Base-by-base conservation (phyloP, 64 coral and sea anemone genomes). In the Porites lutea region DNA sequence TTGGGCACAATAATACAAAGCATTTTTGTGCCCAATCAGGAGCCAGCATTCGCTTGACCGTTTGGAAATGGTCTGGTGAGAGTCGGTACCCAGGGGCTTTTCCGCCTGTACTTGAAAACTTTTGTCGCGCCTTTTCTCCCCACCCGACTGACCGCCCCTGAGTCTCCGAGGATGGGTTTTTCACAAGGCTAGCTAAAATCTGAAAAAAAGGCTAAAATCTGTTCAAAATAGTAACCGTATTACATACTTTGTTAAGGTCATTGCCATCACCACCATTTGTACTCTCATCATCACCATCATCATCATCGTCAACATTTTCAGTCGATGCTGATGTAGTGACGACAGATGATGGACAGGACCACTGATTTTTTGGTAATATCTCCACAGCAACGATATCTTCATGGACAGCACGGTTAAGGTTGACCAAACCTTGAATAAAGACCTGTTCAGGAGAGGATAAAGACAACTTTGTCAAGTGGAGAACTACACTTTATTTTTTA, bases 401-500 rank as follows among this genome's bases (percentile, higher is more conserved):
- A 19, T 99, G 88, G 4, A 99, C 97, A 37, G 97, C 97, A 49
- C 97, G 94, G 81, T 99, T 99, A 27, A 96, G 91, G 63, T 99
- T 94, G 15, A 78, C 88, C 6, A 95, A 87, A 44, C 97, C 94
- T 95, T 96, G 97, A 70, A 99, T 93, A 79, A 99, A 99, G 8
- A 98, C 84, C 96, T 98, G 81, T 65, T 22, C 15, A 19, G 61
- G n/a, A 72, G 37, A 93, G 66, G 12, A 11, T 4, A 23, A 13
- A 47, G 10, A 60, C 14, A 71, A 86, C 13, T 58, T 45, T 18
- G 22, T 71, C 5, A 14, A 49, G 2, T 4, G 52, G 10, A 3
- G 13, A 7, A 48, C 27, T 9, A 70, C 9, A 86, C 62, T 37
- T 37, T 37, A 37, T 37, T 37, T 37, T 37, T 37, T 37, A 37